Evolutionary conservation across 2,797 vertebrate species (phyloP), one percentile per base, ranked within the genome.

Genomic region (Sciurus carolinensis): DNA sequence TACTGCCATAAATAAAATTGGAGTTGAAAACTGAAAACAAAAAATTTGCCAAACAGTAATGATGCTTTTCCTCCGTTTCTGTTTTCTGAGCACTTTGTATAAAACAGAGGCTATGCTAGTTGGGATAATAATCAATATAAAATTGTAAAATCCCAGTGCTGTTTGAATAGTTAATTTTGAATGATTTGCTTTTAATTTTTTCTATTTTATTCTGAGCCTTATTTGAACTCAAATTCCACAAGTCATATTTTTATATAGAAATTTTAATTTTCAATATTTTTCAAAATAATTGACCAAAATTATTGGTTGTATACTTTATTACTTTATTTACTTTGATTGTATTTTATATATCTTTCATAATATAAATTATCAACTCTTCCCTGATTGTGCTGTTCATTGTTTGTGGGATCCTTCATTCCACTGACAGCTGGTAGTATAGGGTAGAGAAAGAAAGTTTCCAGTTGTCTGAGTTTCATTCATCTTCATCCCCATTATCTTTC

Each of bases 81-180:
- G 54, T 87, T 94, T 95, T 64, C 52, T 87, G 30, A 95, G 80
- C 69, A 72, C 20, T 82, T 54, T 77, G 59, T 82, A 44, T 44
- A 93, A 79, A 22, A 82, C 7, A 91, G 71, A 72, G 33, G n/a
- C 54, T 77, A 75, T 39, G 28, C 54, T 88, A 85, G 39, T 71
- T 47, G 85, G 66, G 88, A 69, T 88, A 87, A 50, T 39, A 92
- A 54, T 64, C 76, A 90, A 75, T n/a, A 81, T 69, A 96, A 90
- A 95, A 64, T 54, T 47, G 64, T 59, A 42, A 59, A 82, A 89
- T 73, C n/a, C 4, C 30, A 66, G 36, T 72, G 44, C 17, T 95
- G 83, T 82, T 92, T 50, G 39, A 84, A 85, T 94, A 36, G 59
- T 66, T 88, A 26, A 54, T 92, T 96, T 94, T 90, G 66, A 95